phyloP scores from a whole-genome alignment of 92 coral and sea anemone genomes.

The Zoanthus solanderi region DNA sequence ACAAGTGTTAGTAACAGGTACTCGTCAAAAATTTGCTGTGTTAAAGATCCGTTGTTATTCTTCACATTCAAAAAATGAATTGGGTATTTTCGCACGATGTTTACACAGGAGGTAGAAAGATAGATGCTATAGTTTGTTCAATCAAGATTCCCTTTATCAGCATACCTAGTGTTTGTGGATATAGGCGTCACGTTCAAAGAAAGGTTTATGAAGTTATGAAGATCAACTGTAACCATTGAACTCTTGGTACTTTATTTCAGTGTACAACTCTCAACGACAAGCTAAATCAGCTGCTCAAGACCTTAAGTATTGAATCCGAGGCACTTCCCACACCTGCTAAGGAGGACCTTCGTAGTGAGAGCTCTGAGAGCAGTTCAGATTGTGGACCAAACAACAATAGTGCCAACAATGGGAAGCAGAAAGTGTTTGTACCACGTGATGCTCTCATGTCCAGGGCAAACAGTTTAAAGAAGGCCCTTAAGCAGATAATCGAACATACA shows the following conservation, averaged over 20 bases:
- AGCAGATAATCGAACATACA: slow-evolving; percentile 94
- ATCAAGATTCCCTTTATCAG: too few species aligned
- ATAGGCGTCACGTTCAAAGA: too few species aligned
- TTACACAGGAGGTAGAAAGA: too few species aligned
- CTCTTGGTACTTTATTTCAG: slow-evolving; percentile 50
- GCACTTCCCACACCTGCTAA: slow-evolving; percentile 81
- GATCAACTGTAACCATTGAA: not conserved
- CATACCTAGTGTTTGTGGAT: too few species aligned
- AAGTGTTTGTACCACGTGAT: slow-evolving; percentile 93
- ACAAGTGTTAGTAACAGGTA: too few species aligned
- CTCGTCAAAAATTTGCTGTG: too few species aligned
- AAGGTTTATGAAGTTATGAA: not conserved
- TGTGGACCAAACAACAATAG: slow-evolving; percentile 54
- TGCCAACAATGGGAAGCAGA: slow-evolving; percentile 68
- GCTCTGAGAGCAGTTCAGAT: slow-evolving; percentile 41
- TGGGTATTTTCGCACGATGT: too few species aligned
- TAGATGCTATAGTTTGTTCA: too few species aligned
- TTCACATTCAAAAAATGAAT: too few species aligned
- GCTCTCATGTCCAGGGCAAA: slow-evolving; percentile 99
- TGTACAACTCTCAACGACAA: slow-evolving; percentile 92
- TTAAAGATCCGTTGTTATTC: too few species aligned
- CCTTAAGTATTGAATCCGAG: slow-evolving; percentile 93
- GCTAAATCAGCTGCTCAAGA: slow-evolving; percentile 82
- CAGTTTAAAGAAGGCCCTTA: slow-evolving; percentile 94
- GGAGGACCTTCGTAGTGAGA: slow-evolving; percentile 67